Base-by-base conservation (phyloP, 2,888 invertebrate genomes). In the Patella ulyssiponensis region DNA sequence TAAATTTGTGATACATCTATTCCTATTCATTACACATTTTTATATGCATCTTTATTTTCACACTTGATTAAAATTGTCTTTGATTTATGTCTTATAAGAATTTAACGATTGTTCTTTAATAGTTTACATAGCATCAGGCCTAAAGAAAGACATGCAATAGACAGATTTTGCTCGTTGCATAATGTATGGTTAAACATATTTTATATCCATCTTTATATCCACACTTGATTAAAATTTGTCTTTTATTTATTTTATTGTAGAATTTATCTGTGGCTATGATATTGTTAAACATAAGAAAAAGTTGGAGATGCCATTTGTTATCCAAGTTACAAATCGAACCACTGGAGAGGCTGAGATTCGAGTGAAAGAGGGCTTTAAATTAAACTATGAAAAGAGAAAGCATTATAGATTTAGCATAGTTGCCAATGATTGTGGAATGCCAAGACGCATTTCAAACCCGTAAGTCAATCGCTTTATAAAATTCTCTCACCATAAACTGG, bases 351-450 rank as follows among this genome's bases (percentile, higher is more conserved):
- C 89, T 5, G 85, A 84, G 53, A 82, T 91, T n/a, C 84, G 86
- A 69, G 82, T 91, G 15, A 85, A 85, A 27, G 84, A 87, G 33
- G 89, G 88, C 2, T 82, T 82, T 33, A 84, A 95, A 77, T 94
- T 98, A 86, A 97, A 98, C 93, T 98, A 97, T 93, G 97, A 98
- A 92, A 97, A 97, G 92, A 94, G 97, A 76, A 95, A 96, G 89
- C 96, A 96, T 92, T 98, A 98, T 94, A 97, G 96, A 93, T 98
- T 98, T 92, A 96, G 97, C 92, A 97, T 98, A 91, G 96, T 97
- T 77, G 98, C 98, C 64, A 95, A 97, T 81, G 96, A 97, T 84
- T 98, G 98, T 92, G 95, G 86, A 64, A 80, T 82, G 64, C 82
- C 83, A 51, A 82, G 84, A 17, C 83, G 79, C 69, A 80, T 83